Conservation (phyloP, 2,113 vertebrate genomes). For the Elaphurus davidianus region DNA sequence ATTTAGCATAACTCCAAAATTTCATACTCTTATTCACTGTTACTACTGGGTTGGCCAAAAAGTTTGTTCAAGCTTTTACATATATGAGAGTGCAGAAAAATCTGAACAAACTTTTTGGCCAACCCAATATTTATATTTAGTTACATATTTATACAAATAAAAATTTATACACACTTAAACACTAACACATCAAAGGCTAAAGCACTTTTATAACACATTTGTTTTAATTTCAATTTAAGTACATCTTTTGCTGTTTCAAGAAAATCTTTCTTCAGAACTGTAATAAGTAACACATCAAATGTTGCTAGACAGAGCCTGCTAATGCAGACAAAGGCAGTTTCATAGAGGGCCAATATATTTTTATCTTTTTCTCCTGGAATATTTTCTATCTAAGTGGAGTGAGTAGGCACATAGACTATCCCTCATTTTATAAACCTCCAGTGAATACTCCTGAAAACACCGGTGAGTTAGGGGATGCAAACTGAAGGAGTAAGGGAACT, state of each 20-base stretch:
- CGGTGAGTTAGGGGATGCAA: neutral
- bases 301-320: neutral
- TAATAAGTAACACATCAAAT: neutral
- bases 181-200: neutral
- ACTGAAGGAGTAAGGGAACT: neutral
- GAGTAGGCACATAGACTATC: neutral
- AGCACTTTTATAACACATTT: neutral
- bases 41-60: neutral
- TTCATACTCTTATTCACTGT: neutral
- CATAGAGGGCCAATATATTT: neutral
- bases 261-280: neutral
- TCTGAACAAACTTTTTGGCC: neutral
- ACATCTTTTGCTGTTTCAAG: neutral
- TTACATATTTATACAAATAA: neutral
- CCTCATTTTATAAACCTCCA: neutral
- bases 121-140: neutral
- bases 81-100: neutral
- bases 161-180: neutral
- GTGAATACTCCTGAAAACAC: neutral
- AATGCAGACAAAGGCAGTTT: neutral
- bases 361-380: neutral
- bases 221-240: conserved; percentile 31
- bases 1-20: neutral
- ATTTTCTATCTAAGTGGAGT: neutral
- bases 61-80: neutral